Evolutionary conservation across 2,113 vertebrate genomes (phyloP).

Genomic region (Nipponia nippon): DNA sequence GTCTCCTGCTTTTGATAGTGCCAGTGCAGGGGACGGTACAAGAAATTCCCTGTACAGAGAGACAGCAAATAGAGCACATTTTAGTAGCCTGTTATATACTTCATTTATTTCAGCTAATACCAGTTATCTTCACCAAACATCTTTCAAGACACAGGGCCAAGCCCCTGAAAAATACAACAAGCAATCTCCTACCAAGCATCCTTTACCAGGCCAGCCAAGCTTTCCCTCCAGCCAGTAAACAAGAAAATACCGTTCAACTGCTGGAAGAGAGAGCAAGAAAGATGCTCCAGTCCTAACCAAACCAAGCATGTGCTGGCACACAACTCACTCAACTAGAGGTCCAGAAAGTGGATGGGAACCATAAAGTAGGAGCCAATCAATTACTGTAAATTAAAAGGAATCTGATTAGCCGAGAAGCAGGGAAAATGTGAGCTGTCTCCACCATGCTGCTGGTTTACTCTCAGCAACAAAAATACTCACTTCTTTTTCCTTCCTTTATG

Average conservation of each 20-base stretch:
- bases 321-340: not conserved
- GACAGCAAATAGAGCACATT: not conserved
- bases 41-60: not conserved
- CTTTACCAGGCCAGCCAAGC: not conserved
- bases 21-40: not conserved
- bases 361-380: not conserved
- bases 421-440: not conserved
- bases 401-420: not conserved
- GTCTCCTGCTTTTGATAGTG: not conserved
- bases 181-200: not conserved
- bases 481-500: not conserved
- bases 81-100: not conserved
- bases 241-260: not conserved
- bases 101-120: not conserved
- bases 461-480: not conserved
- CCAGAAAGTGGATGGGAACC: not conserved
- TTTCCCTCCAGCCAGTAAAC: not conserved
- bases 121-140: not conserved
- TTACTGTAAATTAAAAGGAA: not conserved
- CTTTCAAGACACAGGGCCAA: not conserved
- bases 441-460: not conserved
- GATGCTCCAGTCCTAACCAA: not conserved
- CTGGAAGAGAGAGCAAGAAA: not conserved
- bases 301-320: not conserved
- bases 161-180: not conserved